A percentile compares a stretch with the other conserved stretches of the same genome.
Evolutionary conservation across 2,888 invertebrate genomes (phyloP).

Genomic region (Melipona bicolor): DNA sequence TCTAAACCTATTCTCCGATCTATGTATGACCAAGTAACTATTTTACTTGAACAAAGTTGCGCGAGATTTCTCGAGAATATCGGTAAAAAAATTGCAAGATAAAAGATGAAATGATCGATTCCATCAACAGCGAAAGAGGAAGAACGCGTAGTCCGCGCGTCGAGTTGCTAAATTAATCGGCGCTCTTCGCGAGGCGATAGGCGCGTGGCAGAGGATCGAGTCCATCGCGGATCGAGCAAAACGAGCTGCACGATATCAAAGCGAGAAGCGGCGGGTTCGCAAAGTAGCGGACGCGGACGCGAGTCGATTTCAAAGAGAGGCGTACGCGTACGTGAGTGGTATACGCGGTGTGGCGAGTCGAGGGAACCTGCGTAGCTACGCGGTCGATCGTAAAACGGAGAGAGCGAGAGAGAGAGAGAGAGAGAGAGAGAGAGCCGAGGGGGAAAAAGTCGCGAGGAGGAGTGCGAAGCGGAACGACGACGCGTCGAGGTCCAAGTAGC

Average conservation of each 20-base stretch:
- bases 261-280: constrained; percentile 41
- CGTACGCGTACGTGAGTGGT: background rate
- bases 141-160: constrained; percentile 14
- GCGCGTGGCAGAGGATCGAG: constrained; percentile 16
- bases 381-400: constrained; percentile 63
- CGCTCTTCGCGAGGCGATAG: constrained; percentile 31
- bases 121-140: background rate
- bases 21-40: no score
- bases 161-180: constrained; percentile 43
- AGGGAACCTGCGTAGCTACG: constrained; percentile 5
- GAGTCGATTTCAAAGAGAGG: constrained; percentile 55
- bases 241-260: constrained; percentile 61
- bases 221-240: constrained; percentile 3
- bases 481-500: constrained; percentile 36
- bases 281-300: constrained; percentile 4
- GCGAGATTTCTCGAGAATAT: no score
- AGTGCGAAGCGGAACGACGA: constrained; percentile 31
- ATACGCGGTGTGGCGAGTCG: constrained; percentile 5
- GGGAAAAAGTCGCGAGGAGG: constrained; percentile 21
- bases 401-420: no score
- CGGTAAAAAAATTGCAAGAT: no score
- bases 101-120: background rate
- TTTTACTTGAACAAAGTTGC: no score
- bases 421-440: constrained; percentile 40
- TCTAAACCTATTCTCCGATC: no score